Evolutionary conservation across 37 sponge, comb jelly and placozoan species (phyloP).

Genomic region (Cliona cf. orientalis): DNA sequence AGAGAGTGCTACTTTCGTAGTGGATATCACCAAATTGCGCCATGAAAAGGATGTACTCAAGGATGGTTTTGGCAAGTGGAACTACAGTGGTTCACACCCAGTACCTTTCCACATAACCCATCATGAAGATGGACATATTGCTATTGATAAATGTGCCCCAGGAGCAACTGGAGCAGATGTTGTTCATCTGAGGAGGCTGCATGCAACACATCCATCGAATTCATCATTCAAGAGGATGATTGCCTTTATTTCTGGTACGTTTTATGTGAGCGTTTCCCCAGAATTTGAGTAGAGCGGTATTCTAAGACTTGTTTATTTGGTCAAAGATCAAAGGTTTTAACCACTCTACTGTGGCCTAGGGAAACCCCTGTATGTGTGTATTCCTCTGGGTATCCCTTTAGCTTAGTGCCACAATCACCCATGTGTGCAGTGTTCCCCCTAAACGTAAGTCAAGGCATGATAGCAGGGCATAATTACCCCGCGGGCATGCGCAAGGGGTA

Average conservation of each 20-base stretch:
- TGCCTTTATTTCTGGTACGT: conserved; percentile 39
- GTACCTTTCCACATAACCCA: neutral
- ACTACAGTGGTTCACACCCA: conserved; percentile 52
- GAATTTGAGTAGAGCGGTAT: too few relatives aligned
- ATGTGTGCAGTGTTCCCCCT: too few relatives aligned
- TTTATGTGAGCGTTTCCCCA: too few relatives aligned
- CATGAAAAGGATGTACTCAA: conserved; percentile 46
- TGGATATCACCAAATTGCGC: conserved; percentile 21
- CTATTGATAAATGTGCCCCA: conserved; percentile 44
- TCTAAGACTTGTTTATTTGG: too few relatives aligned
- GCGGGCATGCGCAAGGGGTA: too few relatives aligned
- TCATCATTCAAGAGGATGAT: conserved; percentile 40
- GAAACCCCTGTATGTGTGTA: too few relatives aligned
- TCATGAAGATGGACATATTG: conserved; percentile 16
- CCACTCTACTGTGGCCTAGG: too few relatives aligned
- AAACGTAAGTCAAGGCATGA: too few relatives aligned
- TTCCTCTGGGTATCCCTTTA: too few relatives aligned
- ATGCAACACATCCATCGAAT: conserved; percentile 56
- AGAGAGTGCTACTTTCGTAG: conserved; percentile 28
- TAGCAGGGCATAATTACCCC: too few relatives aligned
- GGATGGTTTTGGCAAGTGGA: conserved; percentile 56
- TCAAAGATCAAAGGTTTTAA: too few relatives aligned
- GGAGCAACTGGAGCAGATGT: conserved; percentile 48
- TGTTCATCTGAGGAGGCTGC: conserved; percentile 40
- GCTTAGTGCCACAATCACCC: too few relatives aligned